phyloP scores from a whole-genome alignment of 2,888 invertebrate genomes.

The Prosapia bicincta region DNA sequence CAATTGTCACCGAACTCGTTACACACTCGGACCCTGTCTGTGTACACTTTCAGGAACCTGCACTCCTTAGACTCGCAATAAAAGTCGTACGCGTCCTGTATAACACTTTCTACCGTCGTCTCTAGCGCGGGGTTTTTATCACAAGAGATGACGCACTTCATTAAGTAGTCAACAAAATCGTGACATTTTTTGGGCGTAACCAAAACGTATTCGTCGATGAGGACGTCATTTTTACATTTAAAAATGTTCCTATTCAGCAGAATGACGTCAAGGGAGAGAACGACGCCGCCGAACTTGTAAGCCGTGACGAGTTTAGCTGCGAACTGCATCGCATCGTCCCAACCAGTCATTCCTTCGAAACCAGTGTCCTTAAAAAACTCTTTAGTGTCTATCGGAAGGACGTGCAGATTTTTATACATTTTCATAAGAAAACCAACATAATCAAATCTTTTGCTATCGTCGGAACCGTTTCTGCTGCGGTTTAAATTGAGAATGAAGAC shows the following conservation, averaged over 20 bases:
- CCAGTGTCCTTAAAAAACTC: not conserved
- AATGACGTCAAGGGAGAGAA: not conserved
- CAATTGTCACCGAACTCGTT: not conserved
- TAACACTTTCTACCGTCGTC: not conserved
- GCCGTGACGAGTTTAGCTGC: not conserved
- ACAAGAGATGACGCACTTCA: not conserved
- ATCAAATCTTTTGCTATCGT: not conserved
- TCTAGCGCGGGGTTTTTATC: not conserved
- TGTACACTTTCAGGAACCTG: not conserved
- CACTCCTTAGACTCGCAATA: not conserved
- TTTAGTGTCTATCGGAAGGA: not conserved
- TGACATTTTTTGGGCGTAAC: not conserved
- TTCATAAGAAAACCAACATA: not conserved
- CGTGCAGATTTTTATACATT: not conserved
- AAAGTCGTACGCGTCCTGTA: not conserved
- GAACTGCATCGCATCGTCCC: not conserved
- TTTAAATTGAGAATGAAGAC: not conserved
- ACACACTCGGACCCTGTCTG: not conserved
- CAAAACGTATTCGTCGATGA: not conserved
- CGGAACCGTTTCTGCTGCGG: not conserved
- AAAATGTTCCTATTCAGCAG: not conserved
- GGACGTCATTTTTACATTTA: not conserved
- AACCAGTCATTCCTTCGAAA: not conserved
- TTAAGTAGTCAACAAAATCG: not conserved
- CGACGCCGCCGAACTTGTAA: not conserved